Conservation (phyloP, 2,888 invertebrate species). For the Lasius platythorax region DNA sequence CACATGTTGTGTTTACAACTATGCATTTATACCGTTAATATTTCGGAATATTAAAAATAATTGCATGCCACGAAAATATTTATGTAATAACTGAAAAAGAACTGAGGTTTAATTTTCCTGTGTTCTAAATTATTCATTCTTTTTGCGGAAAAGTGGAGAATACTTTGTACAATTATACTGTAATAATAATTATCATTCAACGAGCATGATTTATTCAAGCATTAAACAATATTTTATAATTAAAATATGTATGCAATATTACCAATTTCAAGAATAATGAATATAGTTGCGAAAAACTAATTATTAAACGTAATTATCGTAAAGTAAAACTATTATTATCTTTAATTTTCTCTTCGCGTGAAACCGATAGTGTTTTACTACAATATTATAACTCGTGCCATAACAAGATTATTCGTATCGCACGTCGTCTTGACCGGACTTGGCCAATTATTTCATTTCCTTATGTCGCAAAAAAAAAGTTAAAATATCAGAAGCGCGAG, state of each 20-base stretch:
- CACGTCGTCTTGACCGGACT: constrained; percentile 5
- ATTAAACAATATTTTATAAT: background rate
- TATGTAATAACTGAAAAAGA: background rate
- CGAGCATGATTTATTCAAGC: background rate
- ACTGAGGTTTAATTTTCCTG: background rate
- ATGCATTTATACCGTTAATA: background rate
- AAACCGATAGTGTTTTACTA: background rate
- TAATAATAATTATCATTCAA: background rate
- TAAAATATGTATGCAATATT: background rate
- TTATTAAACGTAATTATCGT: background rate
- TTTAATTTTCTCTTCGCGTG: constrained; percentile 10
- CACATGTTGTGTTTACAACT: background rate
- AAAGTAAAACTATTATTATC: background rate
- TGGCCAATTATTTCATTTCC: constrained; percentile 43
- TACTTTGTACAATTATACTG: background rate
- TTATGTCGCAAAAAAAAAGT: background rate
- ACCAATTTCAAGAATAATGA: background rate
- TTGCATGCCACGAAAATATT: background rate
- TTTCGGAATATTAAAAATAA: background rate
- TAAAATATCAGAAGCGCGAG: background rate
- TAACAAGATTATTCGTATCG: constrained; percentile 40
- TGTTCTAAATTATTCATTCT: background rate
- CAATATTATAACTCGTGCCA: background rate
- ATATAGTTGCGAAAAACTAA: background rate
- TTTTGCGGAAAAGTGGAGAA: background rate